These are phyloP conservation scores for Argopecten irradians DNA, from an alignment of 1,140 invertebrate genomes.

Conservation along the genomic window DNA sequence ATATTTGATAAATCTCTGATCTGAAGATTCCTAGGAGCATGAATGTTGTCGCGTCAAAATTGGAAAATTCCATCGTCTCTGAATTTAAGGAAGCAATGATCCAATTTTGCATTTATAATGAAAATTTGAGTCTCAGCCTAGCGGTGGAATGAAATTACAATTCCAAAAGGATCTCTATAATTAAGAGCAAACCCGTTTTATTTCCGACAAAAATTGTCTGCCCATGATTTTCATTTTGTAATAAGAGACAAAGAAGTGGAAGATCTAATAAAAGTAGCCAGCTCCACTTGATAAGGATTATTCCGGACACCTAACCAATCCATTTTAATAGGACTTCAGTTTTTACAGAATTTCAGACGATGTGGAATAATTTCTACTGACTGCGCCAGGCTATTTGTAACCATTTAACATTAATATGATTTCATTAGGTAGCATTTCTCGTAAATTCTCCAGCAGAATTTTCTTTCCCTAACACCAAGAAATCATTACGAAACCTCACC, in stretches of 20 bases:
- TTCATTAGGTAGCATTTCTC: neutral
- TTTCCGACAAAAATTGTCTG: slow-evolving; percentile 16
- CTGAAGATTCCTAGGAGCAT: neutral
- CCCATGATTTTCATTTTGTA: neutral
- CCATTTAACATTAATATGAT: neutral
- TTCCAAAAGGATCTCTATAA: slow-evolving; percentile 3
- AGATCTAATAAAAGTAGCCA: neutral
- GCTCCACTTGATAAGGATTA: neutral
- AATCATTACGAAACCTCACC: neutral
- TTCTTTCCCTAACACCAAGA: neutral
- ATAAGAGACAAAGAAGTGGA: neutral
- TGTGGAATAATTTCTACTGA: neutral
- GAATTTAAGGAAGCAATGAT: neutral
- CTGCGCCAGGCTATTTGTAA: neutral
- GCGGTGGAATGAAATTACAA: neutral
- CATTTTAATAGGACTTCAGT: neutral
- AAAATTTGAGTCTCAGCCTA: neutral
- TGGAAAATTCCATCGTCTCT: neutral
- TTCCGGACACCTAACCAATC: neutral
- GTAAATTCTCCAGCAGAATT: neutral
- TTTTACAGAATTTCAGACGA: neutral
- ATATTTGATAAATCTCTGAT: neutral
- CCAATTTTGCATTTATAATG: slow-evolving; percentile 3
- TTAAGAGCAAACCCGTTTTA: slow-evolving; percentile 6
- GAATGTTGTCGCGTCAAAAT: neutral